Conservation (phyloP, 2,888 invertebrate genomes). For the Drosophila meridiana region DNA sequence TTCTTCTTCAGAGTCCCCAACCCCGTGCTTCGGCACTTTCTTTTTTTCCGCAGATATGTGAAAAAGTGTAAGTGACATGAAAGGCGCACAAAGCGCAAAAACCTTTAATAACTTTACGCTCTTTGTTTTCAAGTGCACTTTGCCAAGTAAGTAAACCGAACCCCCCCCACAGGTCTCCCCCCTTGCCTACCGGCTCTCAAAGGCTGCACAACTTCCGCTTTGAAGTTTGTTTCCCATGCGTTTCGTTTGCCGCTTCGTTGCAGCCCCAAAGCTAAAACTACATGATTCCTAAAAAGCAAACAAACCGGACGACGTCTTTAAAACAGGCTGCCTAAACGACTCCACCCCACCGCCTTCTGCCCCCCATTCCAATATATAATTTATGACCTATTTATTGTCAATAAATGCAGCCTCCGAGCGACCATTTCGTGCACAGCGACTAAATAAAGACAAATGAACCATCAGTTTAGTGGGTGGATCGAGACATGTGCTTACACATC, state of each 20-base stretch:
- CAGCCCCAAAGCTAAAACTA: conserved; percentile 16
- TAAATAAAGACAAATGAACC: conserved; percentile 78
- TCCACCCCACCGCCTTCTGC: not conserved
- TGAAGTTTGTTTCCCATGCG: conserved; percentile 52
- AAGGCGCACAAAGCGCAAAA: conserved; percentile 71
- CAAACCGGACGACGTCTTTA: conserved; percentile 23
- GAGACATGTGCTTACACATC: conserved; percentile 26
- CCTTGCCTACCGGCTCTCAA: conserved; percentile 3
- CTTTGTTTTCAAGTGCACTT: conserved; percentile 78
- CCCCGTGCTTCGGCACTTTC: not conserved
- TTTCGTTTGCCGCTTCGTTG: conserved; percentile 18
- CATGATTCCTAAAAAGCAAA: not conserved
- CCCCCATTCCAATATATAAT: conserved; percentile 47
- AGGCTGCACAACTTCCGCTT: conserved; percentile 60
- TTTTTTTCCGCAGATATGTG: conserved; percentile 38
- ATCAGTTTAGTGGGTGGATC: conserved; percentile 64
- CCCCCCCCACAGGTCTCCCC: not conserved
- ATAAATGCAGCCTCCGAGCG: conserved; percentile 78
- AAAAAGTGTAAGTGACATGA: conserved; percentile 77
- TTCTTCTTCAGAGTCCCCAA: not conserved
- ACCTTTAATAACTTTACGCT: conserved; percentile 80
- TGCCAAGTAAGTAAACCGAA: conserved; percentile 19
- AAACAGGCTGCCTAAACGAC: conserved; percentile 8
- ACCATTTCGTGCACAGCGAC: conserved; percentile 69
- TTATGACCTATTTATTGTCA: conserved; percentile 78